Base-by-base conservation (phyloP, 2,797 vertebrate genomes). In the Okamejei kenojei region DNA sequence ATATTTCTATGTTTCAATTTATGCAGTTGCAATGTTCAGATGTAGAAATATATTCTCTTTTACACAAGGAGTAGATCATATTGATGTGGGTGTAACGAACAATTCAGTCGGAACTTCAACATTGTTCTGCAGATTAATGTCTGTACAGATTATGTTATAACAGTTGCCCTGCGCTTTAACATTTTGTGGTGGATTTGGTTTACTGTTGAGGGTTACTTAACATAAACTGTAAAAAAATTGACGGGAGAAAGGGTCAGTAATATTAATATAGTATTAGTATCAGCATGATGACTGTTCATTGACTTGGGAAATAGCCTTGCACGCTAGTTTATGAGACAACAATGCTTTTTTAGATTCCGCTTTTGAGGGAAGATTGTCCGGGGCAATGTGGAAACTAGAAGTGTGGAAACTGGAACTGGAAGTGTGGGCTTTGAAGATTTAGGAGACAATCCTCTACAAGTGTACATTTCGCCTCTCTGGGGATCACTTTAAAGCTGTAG, bases 401-500 rank as follows among this genome's bases (percentile, higher is more conserved):
- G n/a, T 68, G 63, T 32, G 17, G 61, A 88, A 32, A 88, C 61
- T 68, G 19, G n/a, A 21, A 35, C 61, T 68, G 61, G 84, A 88
- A 88, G 29, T 65, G 63, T 65, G 19, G 61, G 84, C 84, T 88
- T 88, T 88, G 84, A 88, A 88, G 84, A 88, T 88, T 88, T 88
- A 88, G 61, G 63, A 88, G 61, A 68, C 61, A 88, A 88, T 88
- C 61, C 17, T 88, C 84, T 21, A 68, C 84, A 88, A 88, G 84
- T 88, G 68, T 88, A 88, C 65, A 88, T 88, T 88, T 88, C 84
- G 68, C n/a, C 61, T 79, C 63, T 65, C 84, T 68, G n/a, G 84
- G 61, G 84, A 88, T 88, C 84, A 68, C 61, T 88, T 88, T 88
- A 88, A 88, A 88, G 63, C n/a, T 88, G 84, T 68, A 88, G 84